Evolutionary conservation across 23 tunicate species (phyloP).

Genomic region (Trididemnum clinides): DNA sequence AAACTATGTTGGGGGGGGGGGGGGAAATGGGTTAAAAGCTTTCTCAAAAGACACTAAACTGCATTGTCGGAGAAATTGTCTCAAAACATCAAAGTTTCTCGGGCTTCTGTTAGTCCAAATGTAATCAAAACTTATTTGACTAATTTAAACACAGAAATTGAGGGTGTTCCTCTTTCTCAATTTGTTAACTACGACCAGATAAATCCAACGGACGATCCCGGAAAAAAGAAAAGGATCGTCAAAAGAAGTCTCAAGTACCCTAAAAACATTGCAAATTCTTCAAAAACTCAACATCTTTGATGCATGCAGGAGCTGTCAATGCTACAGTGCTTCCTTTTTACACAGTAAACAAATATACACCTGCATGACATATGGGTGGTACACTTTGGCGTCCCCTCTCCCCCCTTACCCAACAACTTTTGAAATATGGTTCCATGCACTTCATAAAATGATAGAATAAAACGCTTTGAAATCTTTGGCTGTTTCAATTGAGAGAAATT

Average conservation of each 20-base stretch:
- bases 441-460: no score
- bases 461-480: no score
- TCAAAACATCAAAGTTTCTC: not conserved
- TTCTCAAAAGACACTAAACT: not conserved
- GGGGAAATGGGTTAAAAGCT: not conserved
- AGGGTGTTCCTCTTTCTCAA: not conserved
- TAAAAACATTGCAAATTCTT: not conserved
- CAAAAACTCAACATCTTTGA: no score
- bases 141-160: not conserved
- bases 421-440: no score
- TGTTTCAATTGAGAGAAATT: no score
- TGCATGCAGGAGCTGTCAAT: no score
- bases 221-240: not conserved
- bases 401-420: no score
- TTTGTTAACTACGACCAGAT: not conserved
- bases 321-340: no score
- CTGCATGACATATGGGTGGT: no score
- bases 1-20: not conserved
- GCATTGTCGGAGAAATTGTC: not conserved
- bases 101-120: not conserved
- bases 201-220: not conserved
- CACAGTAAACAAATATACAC: no score
- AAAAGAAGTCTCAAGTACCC: not conserved
- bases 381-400: no score
- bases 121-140: not conserved